Evolutionary conservation across 2,797 vertebrate species (phyloP).

Genomic region (Lacerta agilis): DNA sequence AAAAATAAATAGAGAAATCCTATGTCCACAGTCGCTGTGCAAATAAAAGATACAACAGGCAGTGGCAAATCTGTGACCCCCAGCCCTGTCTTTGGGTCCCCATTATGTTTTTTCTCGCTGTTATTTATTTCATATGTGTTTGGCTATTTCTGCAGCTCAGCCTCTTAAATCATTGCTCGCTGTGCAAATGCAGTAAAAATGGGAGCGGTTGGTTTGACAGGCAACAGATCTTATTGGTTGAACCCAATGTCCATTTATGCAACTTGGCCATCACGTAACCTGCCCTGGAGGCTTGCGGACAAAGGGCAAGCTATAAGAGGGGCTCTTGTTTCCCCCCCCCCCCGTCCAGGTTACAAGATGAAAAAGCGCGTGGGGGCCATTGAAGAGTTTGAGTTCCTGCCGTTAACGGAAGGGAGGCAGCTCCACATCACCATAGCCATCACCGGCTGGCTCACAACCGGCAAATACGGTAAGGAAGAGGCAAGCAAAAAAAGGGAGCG

Average conservation of each 20-base stretch:
- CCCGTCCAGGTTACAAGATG: slow-evolving; percentile 93
- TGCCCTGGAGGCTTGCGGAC: no score
- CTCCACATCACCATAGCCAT: slow-evolving; percentile 92
- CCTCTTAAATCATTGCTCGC: no score
- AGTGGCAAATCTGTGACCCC: background rate
- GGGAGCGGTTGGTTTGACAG: no score
- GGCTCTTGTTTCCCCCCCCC: no score
- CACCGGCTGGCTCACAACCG: slow-evolving; percentile 93
- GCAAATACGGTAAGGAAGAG: slow-evolving; percentile 90
- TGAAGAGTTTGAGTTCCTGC: slow-evolving; percentile 95
- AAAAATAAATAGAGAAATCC: background rate
- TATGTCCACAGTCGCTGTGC: background rate
- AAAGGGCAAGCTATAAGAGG: no score
- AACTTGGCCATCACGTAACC: no score
- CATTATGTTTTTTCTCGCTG: no score
- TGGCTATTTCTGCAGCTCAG: no score
- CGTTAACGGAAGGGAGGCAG: slow-evolving; percentile 88
- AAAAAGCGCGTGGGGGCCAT: slow-evolving; percentile 97
- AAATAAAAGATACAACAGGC: background rate
- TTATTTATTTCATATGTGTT: no score
- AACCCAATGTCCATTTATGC: no score
- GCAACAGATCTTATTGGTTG: no score
- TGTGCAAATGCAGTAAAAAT: no score
- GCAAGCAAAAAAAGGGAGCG: background rate
- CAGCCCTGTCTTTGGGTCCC: background rate